Percentiles rank a stretch among this genome's conserved stretches.
Evolutionary conservation across 2,888 invertebrate genomes (phyloP).

Genomic region (Eurytoma californica): DNA sequence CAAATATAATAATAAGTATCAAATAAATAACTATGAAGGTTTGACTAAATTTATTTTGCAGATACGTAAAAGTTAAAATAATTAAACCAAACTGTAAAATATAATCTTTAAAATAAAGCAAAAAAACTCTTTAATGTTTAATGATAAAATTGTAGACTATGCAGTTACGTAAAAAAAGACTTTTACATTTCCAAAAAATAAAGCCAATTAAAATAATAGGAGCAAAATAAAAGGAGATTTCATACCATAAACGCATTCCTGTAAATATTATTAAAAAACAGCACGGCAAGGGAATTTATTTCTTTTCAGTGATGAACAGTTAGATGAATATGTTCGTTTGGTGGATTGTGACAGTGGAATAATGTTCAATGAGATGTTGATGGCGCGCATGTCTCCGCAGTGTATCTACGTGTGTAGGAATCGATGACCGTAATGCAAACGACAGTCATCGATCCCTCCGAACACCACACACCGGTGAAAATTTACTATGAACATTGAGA

Average conservation of each 20-base stretch:
- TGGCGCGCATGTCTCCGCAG: slow-evolving; percentile 28
- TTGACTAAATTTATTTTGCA: slow-evolving; percentile 14
- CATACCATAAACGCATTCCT: slow-evolving; percentile 47
- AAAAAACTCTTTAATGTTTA: background rate
- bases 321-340: slow-evolving; percentile 40
- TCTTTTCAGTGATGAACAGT: slow-evolving; percentile 34
- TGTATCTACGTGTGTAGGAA: slow-evolving; percentile 48
- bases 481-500: slow-evolving; percentile 51
- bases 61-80: slow-evolving; percentile 38
- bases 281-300: slow-evolving; percentile 56
- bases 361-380: slow-evolving; percentile 45
- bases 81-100: background rate
- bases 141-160: too few relatives aligned
- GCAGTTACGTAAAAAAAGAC: background rate
- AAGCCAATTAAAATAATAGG: slow-evolving; percentile 20
- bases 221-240: slow-evolving; percentile 21
- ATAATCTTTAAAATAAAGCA: background rate
- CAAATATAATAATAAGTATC: slow-evolving; percentile 33
- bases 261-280: slow-evolving; percentile 44
- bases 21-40: background rate
- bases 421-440: slow-evolving; percentile 32
- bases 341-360: slow-evolving; percentile 46
- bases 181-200: slow-evolving; percentile 36
- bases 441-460: slow-evolving; percentile 32
- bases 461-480: slow-evolving; percentile 46